A percentile compares a stretch with the other conserved stretches of the same genome.
Conservation (phyloP, 2,888 invertebrate species). For the Harpagoxenus sublaevis region DNA sequence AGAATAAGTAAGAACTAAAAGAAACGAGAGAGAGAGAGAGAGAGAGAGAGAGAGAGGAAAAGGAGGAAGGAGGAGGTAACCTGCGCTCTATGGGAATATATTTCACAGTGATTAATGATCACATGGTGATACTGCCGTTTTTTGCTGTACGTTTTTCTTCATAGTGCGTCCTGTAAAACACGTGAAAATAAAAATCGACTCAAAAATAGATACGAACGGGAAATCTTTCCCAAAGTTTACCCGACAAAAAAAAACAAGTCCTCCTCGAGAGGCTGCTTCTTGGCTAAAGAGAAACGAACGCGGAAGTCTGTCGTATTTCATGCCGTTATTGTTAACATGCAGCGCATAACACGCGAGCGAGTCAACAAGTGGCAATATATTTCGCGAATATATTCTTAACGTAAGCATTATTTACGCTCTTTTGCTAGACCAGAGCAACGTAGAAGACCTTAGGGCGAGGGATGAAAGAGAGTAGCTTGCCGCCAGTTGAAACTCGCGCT, state of each 20-base stretch:
- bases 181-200: conserved; percentile 34
- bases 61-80: background rate
- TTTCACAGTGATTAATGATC: conserved; percentile 69
- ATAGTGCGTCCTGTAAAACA: conserved; percentile 51
- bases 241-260: conserved; percentile 1
- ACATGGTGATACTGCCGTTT: conserved; percentile 31
- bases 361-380: conserved; percentile 64
- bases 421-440: background rate
- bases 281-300: background rate
- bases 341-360: conserved; percentile 4
- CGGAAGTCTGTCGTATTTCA: conserved; percentile 18
- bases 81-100: conserved; percentile 56
- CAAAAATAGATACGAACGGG: background rate
- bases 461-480: background rate
- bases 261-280: background rate
- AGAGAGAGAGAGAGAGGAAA: background rate
- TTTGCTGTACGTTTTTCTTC: conserved; percentile 61
- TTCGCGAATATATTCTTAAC: conserved; percentile 43
- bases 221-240: conserved; percentile 17
- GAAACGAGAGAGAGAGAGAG: background rate
- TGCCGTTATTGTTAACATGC: conserved; percentile 40
- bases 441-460: background rate
- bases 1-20: too few relatives aligned
- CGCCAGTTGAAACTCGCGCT: background rate
- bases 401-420: conserved; percentile 56